Base-by-base conservation (phyloP, 1,140 invertebrate species). In the Drosophila lowei region DNA sequence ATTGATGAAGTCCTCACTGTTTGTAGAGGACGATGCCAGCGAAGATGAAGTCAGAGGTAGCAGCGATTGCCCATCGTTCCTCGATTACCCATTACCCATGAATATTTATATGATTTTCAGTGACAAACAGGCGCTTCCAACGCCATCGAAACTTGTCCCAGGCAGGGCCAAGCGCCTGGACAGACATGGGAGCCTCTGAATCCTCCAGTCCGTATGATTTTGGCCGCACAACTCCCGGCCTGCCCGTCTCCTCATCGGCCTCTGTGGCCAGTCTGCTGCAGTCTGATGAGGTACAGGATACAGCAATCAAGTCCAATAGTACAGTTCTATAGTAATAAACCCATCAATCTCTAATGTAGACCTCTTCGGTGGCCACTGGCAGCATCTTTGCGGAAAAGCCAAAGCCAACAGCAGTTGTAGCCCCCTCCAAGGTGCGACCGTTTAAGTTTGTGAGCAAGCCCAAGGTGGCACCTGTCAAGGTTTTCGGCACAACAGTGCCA, bases 1-100 rank as follows among this genome's bases (percentile, higher is more conserved):
- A 81, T 92, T 97, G 6, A 97, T 97, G 96, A 97, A 97, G 90
- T 96, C 96, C 0, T 97, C 95, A 2, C 94, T 97, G 8, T 91
- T 91, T 30, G 54, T 68, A 2, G 86, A 84, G 41, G 56, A 90
- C 38, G 53, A 75, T 48, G 70, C 13, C 49, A 75, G 73, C 67
- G 75, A 77, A 6, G 79, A 85, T 34, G 73, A 77, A 9, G 50
- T 44, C 3, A 53, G 71, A 65, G 66, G 66, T 70, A 38, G 21
- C 34, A 48, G 8, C 11, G n/a, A 3, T 8, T 0, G 8, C 9
- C 8, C 8, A 3, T 34, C 30, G 0, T 34, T 8, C 9, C 30
- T 0, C 8, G 8, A 34, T 9, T 11, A 2, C 9, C 8, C 11
- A 38, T 3, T 15, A n/a, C 18, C 18, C 18, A 18, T 18, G 18